These are phyloP conservation scores for Drosophila sp. DNA, from an alignment of 1,140 invertebrate genomes.

Conservation along the genomic window DNA sequence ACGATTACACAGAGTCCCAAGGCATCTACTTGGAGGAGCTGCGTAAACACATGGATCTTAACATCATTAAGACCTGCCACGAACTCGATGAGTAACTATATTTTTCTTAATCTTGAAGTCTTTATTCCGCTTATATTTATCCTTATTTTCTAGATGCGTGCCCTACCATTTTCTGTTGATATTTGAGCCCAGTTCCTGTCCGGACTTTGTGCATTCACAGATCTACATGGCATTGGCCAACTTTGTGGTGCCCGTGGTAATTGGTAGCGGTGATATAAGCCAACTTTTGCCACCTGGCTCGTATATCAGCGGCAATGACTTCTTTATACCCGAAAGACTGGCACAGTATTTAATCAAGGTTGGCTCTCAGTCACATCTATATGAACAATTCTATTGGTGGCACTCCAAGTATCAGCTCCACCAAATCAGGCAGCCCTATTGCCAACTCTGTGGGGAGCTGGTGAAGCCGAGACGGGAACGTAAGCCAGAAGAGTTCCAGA, in stretches of 20 bases:
- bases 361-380: neutral
- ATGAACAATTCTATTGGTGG: conserved; percentile 64
- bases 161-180: conserved; percentile 60
- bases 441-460: conserved; percentile 42
- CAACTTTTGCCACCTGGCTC: conserved; percentile 40
- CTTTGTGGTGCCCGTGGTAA: conserved; percentile 54
- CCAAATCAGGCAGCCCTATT: conserved; percentile 37
- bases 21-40: conserved; percentile 43
- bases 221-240: conserved; percentile 50
- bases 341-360: conserved; percentile 16
- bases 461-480: neutral
- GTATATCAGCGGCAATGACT: conserved; percentile 39
- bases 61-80: conserved; percentile 5
- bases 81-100: conserved; percentile 27
- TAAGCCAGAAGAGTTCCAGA: conserved; percentile 6
- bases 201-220: conserved; percentile 55
- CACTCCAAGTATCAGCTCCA: conserved; percentile 50
- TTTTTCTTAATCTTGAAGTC: neutral
- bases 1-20: conserved; percentile 20
- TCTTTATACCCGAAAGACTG: conserved; percentile 19
- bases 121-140: no score
- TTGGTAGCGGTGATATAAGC: conserved; percentile 45
- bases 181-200: conserved; percentile 52
- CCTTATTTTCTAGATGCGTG: conserved; percentile 35
- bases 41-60: conserved; percentile 36